Base-by-base conservation (phyloP, 2,888 invertebrate genomes). In the Yponomeuta plumbellus region DNA sequence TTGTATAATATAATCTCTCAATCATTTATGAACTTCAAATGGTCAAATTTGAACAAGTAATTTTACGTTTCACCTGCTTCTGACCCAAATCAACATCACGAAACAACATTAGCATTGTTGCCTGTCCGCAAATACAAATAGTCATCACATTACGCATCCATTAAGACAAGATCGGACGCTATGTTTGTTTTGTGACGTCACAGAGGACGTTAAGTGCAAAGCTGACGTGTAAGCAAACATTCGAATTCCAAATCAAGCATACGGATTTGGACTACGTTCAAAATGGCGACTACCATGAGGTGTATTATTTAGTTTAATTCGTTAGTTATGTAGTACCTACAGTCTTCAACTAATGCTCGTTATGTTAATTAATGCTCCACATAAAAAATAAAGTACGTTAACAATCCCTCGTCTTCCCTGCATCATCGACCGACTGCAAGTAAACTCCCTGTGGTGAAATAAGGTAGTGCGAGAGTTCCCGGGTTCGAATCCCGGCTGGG, bases 151-250 rank as follows among this genome's bases (percentile, higher is more conserved):
- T 69, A 73, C 44, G 74, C 72, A 74, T 71, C 69, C 70, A 73
- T 74, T 71, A 73, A 70, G 68, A 64, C 26, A 58, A 67, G 66
- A 65, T 57, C 65, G 20, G 13, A 52, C 26, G 26, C 65, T 11
- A 57, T 65, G 22, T 57, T 65, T 65, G 72, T 73, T 73, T 73
- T 71, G 22, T 68, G 70, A 72, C 68, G 70, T 70, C 22, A 57
- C 52, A 64, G 62, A 62, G 17, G 52, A 17, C 52, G 62, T 20
- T 62, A 26, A 11, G 26, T 26, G 34, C 62, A 39, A 34, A 13
- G 34, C 23, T 34, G n/a, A 26, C 13, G 22, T 44, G 56, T 11
- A 13, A 21, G 23, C 64, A 64, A 52, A 52, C 64, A 64, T 44
- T 13, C 34, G 44, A 52, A 17, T 52, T 52, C 17, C 44, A 17